A percentile compares a stretch with the other conserved stretches of the same genome.
phyloP scores from a whole-genome alignment of 2,113 vertebrate species.

The Trogon surrucura region DNA sequence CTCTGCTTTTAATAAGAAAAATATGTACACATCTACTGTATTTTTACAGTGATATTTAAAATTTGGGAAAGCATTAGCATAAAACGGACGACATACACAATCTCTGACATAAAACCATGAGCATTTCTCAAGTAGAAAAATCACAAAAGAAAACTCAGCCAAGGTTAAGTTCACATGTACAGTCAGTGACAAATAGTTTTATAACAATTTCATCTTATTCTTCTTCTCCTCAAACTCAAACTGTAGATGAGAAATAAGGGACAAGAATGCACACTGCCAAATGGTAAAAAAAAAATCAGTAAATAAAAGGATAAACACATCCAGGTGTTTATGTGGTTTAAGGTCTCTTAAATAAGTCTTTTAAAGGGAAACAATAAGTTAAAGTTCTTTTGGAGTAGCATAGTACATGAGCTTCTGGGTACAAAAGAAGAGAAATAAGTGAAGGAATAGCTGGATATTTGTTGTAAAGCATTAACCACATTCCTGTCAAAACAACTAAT shows the following conservation, averaged over 20 bases:
- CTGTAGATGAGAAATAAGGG: background rate
- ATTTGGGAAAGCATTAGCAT: background rate
- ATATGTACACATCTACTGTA: background rate
- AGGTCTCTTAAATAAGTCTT: background rate
- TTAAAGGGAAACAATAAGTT: background rate
- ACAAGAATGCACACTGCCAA: background rate
- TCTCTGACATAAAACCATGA: background rate
- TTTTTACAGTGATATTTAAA: background rate
- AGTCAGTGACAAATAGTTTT: background rate
- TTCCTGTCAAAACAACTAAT: conserved; percentile 18
- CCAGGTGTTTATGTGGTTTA: background rate
- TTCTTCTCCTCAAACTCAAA: background rate
- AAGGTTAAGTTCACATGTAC: background rate
- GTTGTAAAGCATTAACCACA: background rate
- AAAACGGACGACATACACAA: background rate
- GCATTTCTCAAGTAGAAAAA: background rate
- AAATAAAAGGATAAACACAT: background rate
- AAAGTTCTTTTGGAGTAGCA: background rate
- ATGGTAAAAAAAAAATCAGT: background rate
- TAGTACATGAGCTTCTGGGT: background rate
- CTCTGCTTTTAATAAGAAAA: background rate
- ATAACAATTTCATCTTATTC: background rate
- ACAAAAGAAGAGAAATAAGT: background rate
- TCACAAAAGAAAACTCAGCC: background rate
- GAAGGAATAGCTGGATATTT: background rate